phyloP scores from a whole-genome alignment of 2,113 vertebrate species.

The Pontoporia blainvillei region DNA sequence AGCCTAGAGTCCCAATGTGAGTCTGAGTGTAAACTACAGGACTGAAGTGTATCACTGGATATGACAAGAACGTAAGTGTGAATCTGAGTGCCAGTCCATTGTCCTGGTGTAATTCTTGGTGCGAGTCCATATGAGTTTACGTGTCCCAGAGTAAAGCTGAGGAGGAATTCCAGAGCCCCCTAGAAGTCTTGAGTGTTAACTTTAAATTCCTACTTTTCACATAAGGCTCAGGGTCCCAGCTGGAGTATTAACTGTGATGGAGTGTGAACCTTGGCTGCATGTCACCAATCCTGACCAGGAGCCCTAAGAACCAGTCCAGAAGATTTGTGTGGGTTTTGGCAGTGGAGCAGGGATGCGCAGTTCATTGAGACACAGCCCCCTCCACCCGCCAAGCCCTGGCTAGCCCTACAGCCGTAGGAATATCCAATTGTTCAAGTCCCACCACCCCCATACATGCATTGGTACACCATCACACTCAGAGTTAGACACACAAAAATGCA shows the following conservation, averaged over 20 bases:
- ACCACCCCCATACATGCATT: neutral
- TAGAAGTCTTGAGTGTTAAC: slow-evolving; percentile 6
- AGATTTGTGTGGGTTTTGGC: neutral
- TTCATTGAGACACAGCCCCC: neutral
- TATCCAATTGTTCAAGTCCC: neutral
- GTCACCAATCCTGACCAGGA: neutral
- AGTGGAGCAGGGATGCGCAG: neutral
- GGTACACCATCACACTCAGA: neutral
- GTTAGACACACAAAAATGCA: slow-evolving; percentile 38
- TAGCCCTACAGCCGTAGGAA: neutral
- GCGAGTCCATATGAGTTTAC: neutral
- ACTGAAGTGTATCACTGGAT: neutral
- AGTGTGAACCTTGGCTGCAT: neutral
- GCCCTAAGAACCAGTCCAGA: neutral
- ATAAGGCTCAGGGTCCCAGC: neutral
- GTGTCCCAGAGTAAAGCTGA: neutral
- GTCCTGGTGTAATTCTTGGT: neutral
- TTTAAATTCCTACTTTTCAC: slow-evolving; percentile 19
- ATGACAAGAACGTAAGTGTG: neutral
- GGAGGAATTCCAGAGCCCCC: slow-evolving; percentile 17
- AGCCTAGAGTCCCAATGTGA: neutral
- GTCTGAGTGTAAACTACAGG: neutral
- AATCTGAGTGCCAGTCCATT: neutral
- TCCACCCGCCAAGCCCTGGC: neutral
- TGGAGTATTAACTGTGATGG: neutral